Conservation (phyloP, 2,888 invertebrate species). For the Gerris lacustris region DNA sequence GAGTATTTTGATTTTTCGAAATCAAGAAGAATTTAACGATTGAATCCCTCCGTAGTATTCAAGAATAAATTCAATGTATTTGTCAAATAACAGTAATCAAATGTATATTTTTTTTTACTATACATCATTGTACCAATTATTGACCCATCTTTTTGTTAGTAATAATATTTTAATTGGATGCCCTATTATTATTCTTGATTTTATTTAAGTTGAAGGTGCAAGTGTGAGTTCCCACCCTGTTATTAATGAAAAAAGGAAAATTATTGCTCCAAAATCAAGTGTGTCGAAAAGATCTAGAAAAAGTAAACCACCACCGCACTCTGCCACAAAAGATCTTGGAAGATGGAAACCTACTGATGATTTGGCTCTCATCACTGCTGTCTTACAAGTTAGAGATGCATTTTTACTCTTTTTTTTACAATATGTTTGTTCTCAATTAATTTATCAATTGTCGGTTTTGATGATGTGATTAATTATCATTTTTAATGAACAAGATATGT, state of each 20-base stretch:
- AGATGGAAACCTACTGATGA: constrained; percentile 98
- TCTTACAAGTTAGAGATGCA: constrained; percentile 56
- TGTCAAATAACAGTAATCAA: too few relatives aligned
- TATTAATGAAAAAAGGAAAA: constrained; percentile 20
- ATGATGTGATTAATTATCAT: neutral
- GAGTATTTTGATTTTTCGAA: too few relatives aligned
- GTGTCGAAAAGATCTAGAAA: constrained; percentile 37
- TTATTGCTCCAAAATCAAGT: constrained; percentile 19
- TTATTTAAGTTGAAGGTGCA: constrained; percentile 18
- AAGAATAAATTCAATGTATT: too few relatives aligned
- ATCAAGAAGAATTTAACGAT: too few relatives aligned
- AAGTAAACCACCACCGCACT: constrained; percentile 53
- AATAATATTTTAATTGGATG: neutral
- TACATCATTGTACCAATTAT: too few relatives aligned
- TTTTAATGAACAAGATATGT: neutral
- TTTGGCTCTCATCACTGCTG: constrained; percentile 80
- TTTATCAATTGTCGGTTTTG: neutral
- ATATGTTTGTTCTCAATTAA: neutral
- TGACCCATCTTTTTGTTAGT: too few relatives aligned
- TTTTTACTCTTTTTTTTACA: neutral
- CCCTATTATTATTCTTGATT: neutral
- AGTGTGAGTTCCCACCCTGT: constrained; percentile 13
- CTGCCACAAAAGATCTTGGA: constrained; percentile 72
- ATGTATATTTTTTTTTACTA: too few relatives aligned
- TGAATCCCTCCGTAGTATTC: too few relatives aligned